phyloP scores from a whole-genome alignment of 1,140 invertebrate species.

The Leptinotarsa texana region DNA sequence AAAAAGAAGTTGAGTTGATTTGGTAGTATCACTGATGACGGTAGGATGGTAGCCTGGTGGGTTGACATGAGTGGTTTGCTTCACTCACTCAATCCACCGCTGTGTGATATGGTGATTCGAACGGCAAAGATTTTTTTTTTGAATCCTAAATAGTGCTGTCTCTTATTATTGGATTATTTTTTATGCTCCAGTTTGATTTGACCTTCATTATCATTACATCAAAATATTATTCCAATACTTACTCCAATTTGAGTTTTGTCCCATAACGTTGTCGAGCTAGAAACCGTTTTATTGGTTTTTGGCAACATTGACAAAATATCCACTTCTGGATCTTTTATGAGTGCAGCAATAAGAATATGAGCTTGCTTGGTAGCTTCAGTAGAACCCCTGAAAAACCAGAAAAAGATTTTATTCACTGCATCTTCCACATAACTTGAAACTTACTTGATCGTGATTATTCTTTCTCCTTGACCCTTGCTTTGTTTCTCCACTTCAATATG shows the following conservation, averaged over 20 bases:
- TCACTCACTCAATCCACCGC: too few relatives aligned
- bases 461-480: constrained; percentile 89
- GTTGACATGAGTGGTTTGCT: too few relatives aligned
- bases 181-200: not conserved
- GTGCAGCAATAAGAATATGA: constrained; percentile 78
- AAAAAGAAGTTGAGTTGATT: too few relatives aligned
- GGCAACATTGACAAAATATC: constrained; percentile 85
- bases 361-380: constrained; percentile 89
- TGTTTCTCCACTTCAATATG: constrained; percentile 98
- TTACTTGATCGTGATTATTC: constrained; percentile 93
- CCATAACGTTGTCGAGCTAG: constrained; percentile 60
- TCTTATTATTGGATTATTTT: not conserved
- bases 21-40: too few relatives aligned
- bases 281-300: constrained; percentile 63
- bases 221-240: constrained; percentile 35
- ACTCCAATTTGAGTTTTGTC: constrained; percentile 61
- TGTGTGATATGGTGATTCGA: too few relatives aligned
- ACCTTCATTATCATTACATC: not conserved
- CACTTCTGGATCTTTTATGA: constrained; percentile 92
- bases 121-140: too few relatives aligned
- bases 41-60: too few relatives aligned
- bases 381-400: constrained; percentile 68
- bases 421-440: constrained; percentile 41
- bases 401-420: constrained; percentile 5
- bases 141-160: not conserved